phyloP scores from a whole-genome alignment of 2,888 invertebrate species.

The Drosophila borborema region DNA sequence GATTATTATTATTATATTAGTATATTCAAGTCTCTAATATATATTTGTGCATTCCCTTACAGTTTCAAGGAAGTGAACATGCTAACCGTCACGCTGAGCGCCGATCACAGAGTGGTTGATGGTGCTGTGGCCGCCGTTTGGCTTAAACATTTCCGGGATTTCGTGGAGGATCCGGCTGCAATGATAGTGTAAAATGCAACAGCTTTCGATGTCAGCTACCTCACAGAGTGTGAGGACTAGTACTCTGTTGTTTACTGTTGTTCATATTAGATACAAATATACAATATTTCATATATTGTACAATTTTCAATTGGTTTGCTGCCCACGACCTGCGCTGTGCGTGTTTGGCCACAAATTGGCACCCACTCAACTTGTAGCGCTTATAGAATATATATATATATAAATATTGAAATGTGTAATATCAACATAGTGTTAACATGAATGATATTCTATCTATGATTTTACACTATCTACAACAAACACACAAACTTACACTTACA shows the following conservation, averaged over 20 bases:
- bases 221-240: neutral
- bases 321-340: constrained; percentile 15
- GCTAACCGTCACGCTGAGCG: constrained; percentile 96
- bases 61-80: constrained; percentile 91
- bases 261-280: constrained; percentile 12
- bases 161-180: constrained; percentile 95
- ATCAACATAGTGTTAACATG: constrained; percentile 27
- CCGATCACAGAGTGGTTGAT: constrained; percentile 98
- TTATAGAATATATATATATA: constrained; percentile 12
- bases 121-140: constrained; percentile 99
- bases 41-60: constrained; percentile 33
- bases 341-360: constrained; percentile 15
- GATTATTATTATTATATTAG: constrained; percentile 3
- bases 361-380: constrained; percentile 37
- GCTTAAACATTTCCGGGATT: constrained; percentile 94
- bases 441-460: constrained; percentile 26
- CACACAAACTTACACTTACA: no score
- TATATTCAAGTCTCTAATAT: neutral
- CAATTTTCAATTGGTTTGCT: constrained; percentile 53
- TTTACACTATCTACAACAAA: constrained; percentile 10
- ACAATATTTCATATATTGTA: constrained; percentile 40
- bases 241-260: constrained; percentile 1
- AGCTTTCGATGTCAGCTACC: neutral
- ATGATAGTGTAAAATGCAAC: constrained; percentile 92
- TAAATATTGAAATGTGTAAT: constrained; percentile 48